These are phyloP conservation scores for Cebus imitator DNA, from an alignment of 2,113 vertebrate species.

Conservation along the genomic window DNA sequence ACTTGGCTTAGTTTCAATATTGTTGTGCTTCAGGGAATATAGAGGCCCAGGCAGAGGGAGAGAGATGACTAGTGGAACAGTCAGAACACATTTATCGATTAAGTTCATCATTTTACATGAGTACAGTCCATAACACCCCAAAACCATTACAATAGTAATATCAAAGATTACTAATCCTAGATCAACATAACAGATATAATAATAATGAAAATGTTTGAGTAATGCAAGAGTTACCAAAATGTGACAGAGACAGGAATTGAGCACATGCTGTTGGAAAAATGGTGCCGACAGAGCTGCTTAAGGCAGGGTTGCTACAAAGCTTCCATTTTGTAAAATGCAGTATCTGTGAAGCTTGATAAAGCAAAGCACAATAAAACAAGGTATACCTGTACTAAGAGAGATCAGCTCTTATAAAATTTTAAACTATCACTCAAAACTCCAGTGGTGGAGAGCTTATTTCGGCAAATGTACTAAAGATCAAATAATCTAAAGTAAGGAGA, in stretches of 20 bases:
- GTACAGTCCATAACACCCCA: background rate
- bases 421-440: conserved; percentile 23
- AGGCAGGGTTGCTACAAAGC: background rate
- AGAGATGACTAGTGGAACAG: background rate
- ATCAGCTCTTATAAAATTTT: background rate
- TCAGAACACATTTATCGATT: background rate
- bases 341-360: background rate
- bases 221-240: background rate
- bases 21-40: background rate
- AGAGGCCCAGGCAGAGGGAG: background rate
- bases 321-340: background rate
- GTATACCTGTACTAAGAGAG: background rate
- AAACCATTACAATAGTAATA: background rate
- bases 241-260: background rate
- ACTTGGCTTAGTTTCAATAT: background rate
- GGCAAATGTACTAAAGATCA: background rate
- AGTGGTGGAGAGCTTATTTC: background rate
- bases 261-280: background rate
- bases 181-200: background rate
- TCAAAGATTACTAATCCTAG: background rate
- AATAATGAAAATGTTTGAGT: background rate
- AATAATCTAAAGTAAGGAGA: conserved; percentile 9
- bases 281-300: background rate
- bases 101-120: background rate
- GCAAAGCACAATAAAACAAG: background rate